These are phyloP conservation scores for Arctopsyche grandis DNA, from an alignment of 1,140 invertebrate genomes.

Conservation along the genomic window DNA sequence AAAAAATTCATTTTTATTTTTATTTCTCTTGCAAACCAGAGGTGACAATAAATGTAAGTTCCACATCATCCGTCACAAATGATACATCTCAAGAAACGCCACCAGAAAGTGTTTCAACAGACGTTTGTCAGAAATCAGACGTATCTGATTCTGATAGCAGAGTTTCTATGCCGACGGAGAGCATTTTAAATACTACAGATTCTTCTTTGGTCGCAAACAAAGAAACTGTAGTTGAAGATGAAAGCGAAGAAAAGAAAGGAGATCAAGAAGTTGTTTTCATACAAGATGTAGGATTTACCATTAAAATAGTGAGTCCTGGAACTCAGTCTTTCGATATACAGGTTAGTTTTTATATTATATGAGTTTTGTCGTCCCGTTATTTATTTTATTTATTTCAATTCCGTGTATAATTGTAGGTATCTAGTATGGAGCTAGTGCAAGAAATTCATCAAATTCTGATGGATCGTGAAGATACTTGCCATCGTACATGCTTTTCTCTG, in stretches of 20 bases:
- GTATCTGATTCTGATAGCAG: conserved; percentile 34
- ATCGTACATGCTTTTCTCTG: conserved; percentile 96
- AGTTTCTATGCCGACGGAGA: conserved; percentile 30
- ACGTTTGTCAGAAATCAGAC: conserved; percentile 42
- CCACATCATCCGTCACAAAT: background rate
- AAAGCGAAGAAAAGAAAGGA: conserved; percentile 71
- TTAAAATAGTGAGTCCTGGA: conserved; percentile 90
- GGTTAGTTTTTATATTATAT: conserved; percentile 62
- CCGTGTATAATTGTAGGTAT: conserved; percentile 72
- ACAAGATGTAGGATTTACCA: conserved; percentile 92
- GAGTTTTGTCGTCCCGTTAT: background rate
- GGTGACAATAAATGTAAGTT: background rate
- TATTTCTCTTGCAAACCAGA: background rate
- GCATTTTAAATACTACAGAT: conserved; percentile 1
- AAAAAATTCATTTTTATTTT: too few relatives aligned
- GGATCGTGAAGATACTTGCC: conserved; percentile 98
- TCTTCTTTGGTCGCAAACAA: conserved; percentile 48
- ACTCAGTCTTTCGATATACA: conserved; percentile 93
- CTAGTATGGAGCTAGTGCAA: conserved; percentile 97
- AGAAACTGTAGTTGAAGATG: conserved; percentile 66
- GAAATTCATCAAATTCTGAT: conserved; percentile 98
- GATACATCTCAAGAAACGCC: background rate
- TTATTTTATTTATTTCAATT: conserved; percentile 17
- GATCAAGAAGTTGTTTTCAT: conserved; percentile 89
- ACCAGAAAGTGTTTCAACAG: background rate